phyloP scores from a whole-genome alignment of 2,113 vertebrate species.

The Anoura caudifer region DNA sequence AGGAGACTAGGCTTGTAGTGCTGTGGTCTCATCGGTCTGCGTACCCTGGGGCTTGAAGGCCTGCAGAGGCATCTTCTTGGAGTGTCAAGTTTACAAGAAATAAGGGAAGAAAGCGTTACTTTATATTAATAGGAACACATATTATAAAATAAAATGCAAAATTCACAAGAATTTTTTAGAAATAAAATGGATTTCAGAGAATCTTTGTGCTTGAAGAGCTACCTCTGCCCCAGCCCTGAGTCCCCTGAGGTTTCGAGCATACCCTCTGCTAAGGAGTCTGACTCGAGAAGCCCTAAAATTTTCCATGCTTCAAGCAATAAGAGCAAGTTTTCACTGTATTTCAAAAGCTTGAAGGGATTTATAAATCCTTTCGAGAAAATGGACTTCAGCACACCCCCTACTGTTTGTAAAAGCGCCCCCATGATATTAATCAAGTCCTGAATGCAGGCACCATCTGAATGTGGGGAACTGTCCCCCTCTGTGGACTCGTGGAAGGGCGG shows the following conservation, averaged over 20 bases:
- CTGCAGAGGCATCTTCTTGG: not conserved
- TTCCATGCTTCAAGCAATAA: not conserved
- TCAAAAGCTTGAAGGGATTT: not conserved
- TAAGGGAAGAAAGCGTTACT: not conserved
- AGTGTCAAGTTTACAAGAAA: not conserved
- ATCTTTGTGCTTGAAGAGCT: not conserved
- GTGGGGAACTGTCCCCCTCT: not conserved
- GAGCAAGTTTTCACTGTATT: not conserved
- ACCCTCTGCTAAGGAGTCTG: not conserved
- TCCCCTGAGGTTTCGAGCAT: not conserved
- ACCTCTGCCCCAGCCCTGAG: not conserved
- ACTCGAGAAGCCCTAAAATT: not conserved
- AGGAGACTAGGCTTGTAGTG: not conserved
- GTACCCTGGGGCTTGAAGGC: not conserved
- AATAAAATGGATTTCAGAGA: constrained; percentile 6
- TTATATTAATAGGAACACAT: not conserved
- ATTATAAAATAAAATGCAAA: not conserved
- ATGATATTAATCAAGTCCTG: not conserved
- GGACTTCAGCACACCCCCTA: constrained; percentile 8
- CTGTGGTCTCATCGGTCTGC: not conserved
- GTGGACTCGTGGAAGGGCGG: not conserved
- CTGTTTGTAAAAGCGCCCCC: not conserved
- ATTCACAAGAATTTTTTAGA: not conserved
- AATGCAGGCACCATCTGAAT: not conserved
- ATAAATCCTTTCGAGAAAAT: constrained; percentile 36